Evolutionary conservation across 30 jellyfish, hydroid and myxozoan genomes (phyloP).

Genomic region (Turritopsis rubra): DNA sequence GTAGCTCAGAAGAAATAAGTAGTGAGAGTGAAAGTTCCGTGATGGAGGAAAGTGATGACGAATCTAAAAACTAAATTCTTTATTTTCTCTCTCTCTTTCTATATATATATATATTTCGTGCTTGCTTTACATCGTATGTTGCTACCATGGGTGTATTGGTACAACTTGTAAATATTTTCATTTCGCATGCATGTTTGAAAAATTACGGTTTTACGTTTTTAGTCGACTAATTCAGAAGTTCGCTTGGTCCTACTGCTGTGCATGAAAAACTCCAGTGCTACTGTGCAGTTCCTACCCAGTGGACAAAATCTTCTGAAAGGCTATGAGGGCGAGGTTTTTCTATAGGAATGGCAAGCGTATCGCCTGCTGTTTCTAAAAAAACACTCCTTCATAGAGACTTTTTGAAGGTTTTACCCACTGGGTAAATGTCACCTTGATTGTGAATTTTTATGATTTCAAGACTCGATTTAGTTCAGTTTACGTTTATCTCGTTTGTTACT

Average conservation of each 20-base stretch:
- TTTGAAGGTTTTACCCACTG: too few relatives aligned
- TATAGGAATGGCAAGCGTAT: too few relatives aligned
- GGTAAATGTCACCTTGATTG: neutral
- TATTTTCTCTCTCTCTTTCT: neutral
- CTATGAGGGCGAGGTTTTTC: too few relatives aligned
- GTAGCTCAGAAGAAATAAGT: constrained; percentile 28
- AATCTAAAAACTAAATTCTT: neutral
- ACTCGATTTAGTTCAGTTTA: neutral
- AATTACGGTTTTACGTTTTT: neutral
- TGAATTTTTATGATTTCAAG: neutral
- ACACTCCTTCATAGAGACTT: too few relatives aligned
- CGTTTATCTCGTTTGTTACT: neutral
- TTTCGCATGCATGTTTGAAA: neutral
- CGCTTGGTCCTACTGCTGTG: neutral
- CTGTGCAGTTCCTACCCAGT: too few relatives aligned
- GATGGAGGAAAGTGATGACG: constrained; percentile 37
- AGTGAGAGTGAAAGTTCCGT: constrained; percentile 53
- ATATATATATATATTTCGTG: neutral
- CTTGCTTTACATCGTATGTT: neutral
- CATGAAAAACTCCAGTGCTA: too few relatives aligned
- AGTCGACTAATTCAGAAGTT: neutral
- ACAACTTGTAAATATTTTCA: neutral
- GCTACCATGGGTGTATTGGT: neutral
- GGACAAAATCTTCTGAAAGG: too few relatives aligned
- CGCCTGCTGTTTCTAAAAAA: too few relatives aligned